phyloP scores from a whole-genome alignment of 2,113 vertebrate species.

The Sapayoa aenigma region DNA sequence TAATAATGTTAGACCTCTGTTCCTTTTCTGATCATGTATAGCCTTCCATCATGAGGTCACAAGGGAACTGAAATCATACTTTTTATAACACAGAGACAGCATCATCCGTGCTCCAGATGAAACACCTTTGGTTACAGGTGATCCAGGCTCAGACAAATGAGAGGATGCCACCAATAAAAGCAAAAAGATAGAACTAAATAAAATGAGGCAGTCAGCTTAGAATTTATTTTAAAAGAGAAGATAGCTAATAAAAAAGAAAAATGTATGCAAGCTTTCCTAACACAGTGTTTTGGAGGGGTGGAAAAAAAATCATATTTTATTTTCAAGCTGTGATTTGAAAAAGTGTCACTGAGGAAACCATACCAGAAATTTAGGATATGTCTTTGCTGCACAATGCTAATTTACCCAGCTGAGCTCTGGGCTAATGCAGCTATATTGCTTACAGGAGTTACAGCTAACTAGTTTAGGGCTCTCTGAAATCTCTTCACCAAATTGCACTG shows the following conservation, averaged over 20 bases:
- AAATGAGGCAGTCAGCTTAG: neutral
- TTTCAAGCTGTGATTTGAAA: constrained; percentile 11
- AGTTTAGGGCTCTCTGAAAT: constrained; percentile 9
- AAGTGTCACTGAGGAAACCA: neutral
- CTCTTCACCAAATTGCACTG: neutral
- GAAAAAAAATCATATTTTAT: neutral
- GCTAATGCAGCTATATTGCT: constrained; percentile 28
- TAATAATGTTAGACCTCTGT: neutral
- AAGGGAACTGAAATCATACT: neutral
- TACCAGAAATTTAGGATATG: constrained; percentile 13
- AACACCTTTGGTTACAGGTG: neutral
- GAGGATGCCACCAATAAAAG: neutral
- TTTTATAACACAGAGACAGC: neutral
- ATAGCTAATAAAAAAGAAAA: constrained; percentile 1
- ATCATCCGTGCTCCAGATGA: neutral
- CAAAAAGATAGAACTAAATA: neutral
- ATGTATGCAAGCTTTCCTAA: neutral
- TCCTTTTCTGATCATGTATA: neutral
- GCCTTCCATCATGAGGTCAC: neutral
- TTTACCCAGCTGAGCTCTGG: constrained; percentile 5
- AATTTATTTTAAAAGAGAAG: constrained; percentile 2
- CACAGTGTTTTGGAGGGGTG: neutral
- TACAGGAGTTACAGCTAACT: constrained; percentile 7
- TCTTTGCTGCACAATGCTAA: constrained; percentile 13
- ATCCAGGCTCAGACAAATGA: neutral